Evolutionary conservation across 1,140 invertebrate species (phyloP), one percentile per base, ranked within the genome.

Genomic region (Temnothorax longispinosus): DNA sequence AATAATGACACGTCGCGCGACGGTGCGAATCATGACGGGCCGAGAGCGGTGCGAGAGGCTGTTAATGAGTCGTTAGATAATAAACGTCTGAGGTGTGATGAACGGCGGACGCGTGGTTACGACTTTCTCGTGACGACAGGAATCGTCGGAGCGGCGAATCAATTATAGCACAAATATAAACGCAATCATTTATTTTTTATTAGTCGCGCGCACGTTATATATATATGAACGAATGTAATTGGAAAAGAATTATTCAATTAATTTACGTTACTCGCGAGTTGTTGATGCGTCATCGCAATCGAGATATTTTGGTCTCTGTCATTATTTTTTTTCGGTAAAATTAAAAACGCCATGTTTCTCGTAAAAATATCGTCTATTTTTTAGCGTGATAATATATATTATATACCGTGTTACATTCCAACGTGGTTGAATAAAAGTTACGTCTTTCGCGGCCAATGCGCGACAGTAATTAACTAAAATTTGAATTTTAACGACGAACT

Each of bases 41-140:
- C 41, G 38, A 74, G 80, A 60, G 67, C 27, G 65, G 15, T 13
- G 77, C 64, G 64, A 27, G 50, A 56, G 32, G 27, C 69, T 84
- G 80, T 62, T 84, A 84, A 75, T 84, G 80, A 84, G 69, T 84
- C 41, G 41, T 84, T 50, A 75, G 54, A 75, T 82, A 82, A 84
- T 84, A 75, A 84, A 84, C 27, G 67, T 60, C 80, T 74, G 54
- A 74, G 35, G 7, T 41, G 21, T 84, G 69, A 84, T 75, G 27
- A 84, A 84, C 32, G 69, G 56, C 7, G 69, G 47, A n/a, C 54
- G 27, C n/a, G 7, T 82, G 80, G 13, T n/a, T 32, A 38, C 10
- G 38, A 41, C 15, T 44, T 38, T 35, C 41, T 35, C 11, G 54
- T 27, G 18, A 71, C 38, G 64, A 32, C 8, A 13, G 44, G 60